Evolutionary conservation across 1,140 invertebrate genomes (phyloP).

Genomic region (Thaumatotibia leucotreta): DNA sequence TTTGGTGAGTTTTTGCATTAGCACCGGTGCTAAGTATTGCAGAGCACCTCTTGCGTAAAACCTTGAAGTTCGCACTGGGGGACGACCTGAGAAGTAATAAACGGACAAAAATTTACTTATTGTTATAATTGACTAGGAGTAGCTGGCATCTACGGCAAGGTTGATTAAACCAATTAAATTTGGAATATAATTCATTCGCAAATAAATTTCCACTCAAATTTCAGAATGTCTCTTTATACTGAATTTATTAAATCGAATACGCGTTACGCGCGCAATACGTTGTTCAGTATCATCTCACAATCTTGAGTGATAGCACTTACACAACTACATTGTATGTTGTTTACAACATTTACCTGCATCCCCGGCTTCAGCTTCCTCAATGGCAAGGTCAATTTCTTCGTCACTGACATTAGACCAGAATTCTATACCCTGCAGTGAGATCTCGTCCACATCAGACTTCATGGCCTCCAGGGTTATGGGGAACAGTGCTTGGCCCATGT

Average conservation of each 20-base stretch:
- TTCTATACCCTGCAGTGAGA: slow-evolving; percentile 99
- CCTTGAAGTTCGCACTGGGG: slow-evolving; percentile 92
- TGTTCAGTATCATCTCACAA: too few species aligned
- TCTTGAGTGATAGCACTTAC: too few species aligned
- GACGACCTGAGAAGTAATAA: slow-evolving; percentile 79
- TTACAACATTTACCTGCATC: slow-evolving; percentile 79
- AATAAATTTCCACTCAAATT: too few species aligned
- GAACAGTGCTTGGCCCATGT: slow-evolving; percentile 99
- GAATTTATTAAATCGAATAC: too few species aligned
- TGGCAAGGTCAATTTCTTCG: slow-evolving; percentile 97
- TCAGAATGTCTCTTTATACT: too few species aligned
- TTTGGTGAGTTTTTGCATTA: slow-evolving; percentile 96
- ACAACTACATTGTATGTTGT: too few species aligned
- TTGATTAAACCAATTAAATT: too few species aligned
- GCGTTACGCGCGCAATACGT: too few species aligned
- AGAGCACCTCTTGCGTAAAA: slow-evolving; percentile 98
- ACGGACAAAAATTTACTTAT: too few species aligned
- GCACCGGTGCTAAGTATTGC: slow-evolving; percentile 95
- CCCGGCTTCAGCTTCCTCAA: slow-evolving; percentile 95
- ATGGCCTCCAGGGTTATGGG: slow-evolving; percentile 99
- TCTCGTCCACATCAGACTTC: slow-evolving; percentile 97
- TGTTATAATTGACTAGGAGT: too few species aligned
- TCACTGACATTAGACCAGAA: slow-evolving; percentile 99
- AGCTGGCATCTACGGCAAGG: too few species aligned
- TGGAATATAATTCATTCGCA: too few species aligned